These are phyloP conservation scores for Amphipyra tragopoginis DNA, from an alignment of 2,888 invertebrate genomes.

Conservation along the genomic window DNA sequence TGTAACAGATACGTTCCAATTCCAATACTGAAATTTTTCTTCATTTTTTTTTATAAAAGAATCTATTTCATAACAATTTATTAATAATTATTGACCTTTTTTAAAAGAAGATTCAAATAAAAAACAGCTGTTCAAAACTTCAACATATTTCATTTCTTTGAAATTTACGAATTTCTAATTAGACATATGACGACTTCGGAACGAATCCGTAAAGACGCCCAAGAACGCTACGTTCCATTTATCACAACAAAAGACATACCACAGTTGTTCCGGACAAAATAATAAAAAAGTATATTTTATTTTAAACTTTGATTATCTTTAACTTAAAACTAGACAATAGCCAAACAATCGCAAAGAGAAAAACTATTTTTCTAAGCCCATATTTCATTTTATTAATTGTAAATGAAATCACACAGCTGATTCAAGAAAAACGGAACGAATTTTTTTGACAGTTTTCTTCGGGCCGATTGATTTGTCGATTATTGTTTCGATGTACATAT, in stretches of 20 bases:
- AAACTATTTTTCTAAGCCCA: background rate
- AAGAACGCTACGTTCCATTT: slow-evolving; percentile 18
- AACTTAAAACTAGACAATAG: background rate
- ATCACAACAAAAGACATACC: background rate
- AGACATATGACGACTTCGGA: slow-evolving; percentile 8
- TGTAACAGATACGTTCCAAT: slow-evolving; percentile 18
- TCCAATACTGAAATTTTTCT: slow-evolving; percentile 27
- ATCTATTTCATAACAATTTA: no score
- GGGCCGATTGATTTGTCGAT: slow-evolving; percentile 66
- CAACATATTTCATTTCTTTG: no score
- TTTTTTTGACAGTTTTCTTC: slow-evolving; percentile 50
- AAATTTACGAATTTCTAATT: no score
- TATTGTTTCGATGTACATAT: slow-evolving; percentile 57
- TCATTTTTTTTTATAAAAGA: no score
- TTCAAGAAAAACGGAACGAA: slow-evolving; percentile 38
- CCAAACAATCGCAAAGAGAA: background rate
- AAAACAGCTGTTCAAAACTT: no score
- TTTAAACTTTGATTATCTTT: no score
- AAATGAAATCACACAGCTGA: slow-evolving; percentile 46
- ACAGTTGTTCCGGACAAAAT: background rate
- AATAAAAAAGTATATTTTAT: no score
- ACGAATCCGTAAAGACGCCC: slow-evolving; percentile 29
- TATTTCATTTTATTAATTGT: background rate
- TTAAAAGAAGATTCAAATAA: no score
- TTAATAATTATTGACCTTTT: no score